These are phyloP conservation scores for Gonatopus flavifemur DNA, from an alignment of 1,140 invertebrate genomes.

Conservation along the genomic window DNA sequence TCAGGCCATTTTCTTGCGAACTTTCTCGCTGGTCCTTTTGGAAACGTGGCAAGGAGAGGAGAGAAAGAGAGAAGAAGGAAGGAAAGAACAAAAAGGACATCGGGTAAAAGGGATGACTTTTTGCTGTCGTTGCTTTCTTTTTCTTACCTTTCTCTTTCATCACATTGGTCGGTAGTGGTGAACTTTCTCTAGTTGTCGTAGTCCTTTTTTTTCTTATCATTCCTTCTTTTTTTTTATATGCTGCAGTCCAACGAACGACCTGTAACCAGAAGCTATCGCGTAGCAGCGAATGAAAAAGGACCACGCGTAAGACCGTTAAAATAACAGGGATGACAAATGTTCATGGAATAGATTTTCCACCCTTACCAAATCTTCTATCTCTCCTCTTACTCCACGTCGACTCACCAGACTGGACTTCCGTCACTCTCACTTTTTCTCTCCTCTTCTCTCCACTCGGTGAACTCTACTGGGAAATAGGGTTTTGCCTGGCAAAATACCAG, in stretches of 20 bases:
- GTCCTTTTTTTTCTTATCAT: no score
- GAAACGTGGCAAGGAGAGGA: not conserved
- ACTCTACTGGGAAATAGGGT: conserved; percentile 17
- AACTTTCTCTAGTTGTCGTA: no score
- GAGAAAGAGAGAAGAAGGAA: no score
- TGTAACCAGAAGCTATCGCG: conserved; percentile 32
- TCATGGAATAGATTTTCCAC: conserved; percentile 38
- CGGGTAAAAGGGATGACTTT: conserved; percentile 5
- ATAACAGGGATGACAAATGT: conserved; percentile 42
- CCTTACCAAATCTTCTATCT: conserved; percentile 24
- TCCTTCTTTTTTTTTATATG: no score
- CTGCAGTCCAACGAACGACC: conserved; percentile 1
- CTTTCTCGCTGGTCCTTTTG: conserved; percentile 5
- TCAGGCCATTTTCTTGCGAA: conserved; percentile 18
- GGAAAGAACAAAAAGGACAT: conserved; percentile 6
- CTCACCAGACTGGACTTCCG: conserved; percentile 41
- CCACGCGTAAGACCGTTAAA: conserved; percentile 34
- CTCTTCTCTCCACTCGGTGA: no score
- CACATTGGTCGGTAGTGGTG: no score
- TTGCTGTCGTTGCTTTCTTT: conserved; percentile 21
- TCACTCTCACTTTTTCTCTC: no score
- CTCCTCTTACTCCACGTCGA: conserved; percentile 4
- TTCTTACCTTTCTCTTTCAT: no score
- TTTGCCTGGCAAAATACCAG: conserved; percentile 14
- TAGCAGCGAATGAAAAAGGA: conserved; percentile 35